Evolutionary conservation across 2,888 invertebrate species (phyloP), one percentile per base, ranked within the genome.

Genomic region (Athalia cordata): DNA sequence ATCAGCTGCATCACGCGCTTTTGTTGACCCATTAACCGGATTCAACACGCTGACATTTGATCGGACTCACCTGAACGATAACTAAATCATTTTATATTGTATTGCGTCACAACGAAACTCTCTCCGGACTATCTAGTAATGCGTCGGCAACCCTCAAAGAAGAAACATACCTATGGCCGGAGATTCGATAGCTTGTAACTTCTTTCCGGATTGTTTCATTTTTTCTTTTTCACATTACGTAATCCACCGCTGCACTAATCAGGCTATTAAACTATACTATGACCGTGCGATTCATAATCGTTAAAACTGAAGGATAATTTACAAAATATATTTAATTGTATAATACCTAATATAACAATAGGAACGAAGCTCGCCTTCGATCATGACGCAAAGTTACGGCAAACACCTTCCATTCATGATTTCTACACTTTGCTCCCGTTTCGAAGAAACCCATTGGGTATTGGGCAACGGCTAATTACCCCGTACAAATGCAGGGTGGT

Each of bases 391-490:
- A 4, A 43, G 29, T 57, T 8, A 52, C 8, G 50, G 52, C 6
- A 7, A 50, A 45, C 57, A 59, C n/a, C 47, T 67, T 72, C 29
- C 59, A 72, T 72, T 72, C 59, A 72, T 59, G 15, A 57, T 64
- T 78, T 78, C 72, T 45, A 50, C 64, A 74, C 64, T 65, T 74
- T 79, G 84, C 80, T 82, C 84, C 74, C 81, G 82, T 85, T 85
- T 84, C 83, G 82, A 82, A 82, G 83, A 84, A 83, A 82, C 77
- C 78, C 79, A 82, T 85, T 84, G 82, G 79, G 74, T 79, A 82
- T 85, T 84, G 82, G 74, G 83, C 82, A 85, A 85, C 81, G 82
- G 82, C 83, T 85, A 85, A 85, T 85, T 81, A 85, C 81, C 82
- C 57, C 59, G 59, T 29, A 47, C 57, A 45, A 59, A 72, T 80